Evolutionary conservation across 2,888 invertebrate species (phyloP).

Genomic region (Drymonia ruficornis): DNA sequence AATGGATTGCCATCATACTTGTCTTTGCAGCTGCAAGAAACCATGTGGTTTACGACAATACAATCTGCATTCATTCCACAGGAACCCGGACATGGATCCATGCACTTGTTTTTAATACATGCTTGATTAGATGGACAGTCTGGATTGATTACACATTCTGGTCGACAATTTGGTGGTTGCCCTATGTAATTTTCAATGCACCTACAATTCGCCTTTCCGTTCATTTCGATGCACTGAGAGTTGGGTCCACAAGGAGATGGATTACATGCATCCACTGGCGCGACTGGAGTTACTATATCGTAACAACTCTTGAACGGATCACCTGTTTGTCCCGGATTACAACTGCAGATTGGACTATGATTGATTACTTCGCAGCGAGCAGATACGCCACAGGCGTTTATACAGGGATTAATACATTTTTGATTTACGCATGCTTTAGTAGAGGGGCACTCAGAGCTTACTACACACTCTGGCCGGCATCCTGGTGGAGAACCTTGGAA

Average conservation of each 20-base stretch:
- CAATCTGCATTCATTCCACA: constrained; percentile 93
- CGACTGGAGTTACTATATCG: constrained; percentile 72
- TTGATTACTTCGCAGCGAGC: constrained; percentile 93
- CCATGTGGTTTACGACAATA: constrained; percentile 91
- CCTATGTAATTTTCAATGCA: constrained; percentile 92
- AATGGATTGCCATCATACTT: constrained; percentile 94
- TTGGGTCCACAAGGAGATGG: constrained; percentile 94
- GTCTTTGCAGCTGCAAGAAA: constrained; percentile 90
- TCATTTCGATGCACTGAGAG: constrained; percentile 88
- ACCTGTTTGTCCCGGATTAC: constrained; percentile 90
- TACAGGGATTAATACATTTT: constrained; percentile 93
- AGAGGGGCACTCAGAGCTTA: constrained; percentile 92
- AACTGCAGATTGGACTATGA: constrained; percentile 94
- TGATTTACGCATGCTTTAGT: constrained; percentile 92
- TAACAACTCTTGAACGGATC: constrained; percentile 92
- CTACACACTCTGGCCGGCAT: constrained; percentile 93
- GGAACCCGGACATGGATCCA: constrained; percentile 92
- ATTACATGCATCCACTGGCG: constrained; percentile 85
- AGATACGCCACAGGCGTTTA: constrained; percentile 90
- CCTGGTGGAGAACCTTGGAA: constrained; percentile 92
- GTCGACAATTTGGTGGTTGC: constrained; percentile 92
- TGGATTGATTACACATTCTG: constrained; percentile 92
- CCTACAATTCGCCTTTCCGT: constrained; percentile 89
- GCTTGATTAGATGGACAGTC: constrained; percentile 91
- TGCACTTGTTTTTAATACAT: constrained; percentile 92